phyloP scores from a whole-genome alignment of 2,797 vertebrate species.

The Tinamus major region DNA sequence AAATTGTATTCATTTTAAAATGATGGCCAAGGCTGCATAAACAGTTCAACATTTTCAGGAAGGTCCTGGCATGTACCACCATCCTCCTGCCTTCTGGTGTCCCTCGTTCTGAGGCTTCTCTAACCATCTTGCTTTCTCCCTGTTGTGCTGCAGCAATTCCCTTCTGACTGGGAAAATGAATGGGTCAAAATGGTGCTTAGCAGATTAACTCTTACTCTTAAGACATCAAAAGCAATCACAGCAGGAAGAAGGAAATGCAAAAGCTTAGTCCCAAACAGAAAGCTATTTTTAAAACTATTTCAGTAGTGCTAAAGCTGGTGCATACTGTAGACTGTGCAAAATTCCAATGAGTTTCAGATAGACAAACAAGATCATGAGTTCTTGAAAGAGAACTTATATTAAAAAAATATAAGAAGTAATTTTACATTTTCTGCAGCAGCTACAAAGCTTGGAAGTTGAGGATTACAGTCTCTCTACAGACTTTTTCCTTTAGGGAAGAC shows the following conservation, averaged over 20 bases:
- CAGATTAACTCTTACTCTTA: neutral
- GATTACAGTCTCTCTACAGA: neutral
- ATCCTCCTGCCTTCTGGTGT: neutral
- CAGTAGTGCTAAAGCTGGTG: neutral
- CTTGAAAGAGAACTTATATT: neutral
- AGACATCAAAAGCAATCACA: neutral
- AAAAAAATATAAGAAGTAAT: neutral
- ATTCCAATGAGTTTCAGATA: neutral
- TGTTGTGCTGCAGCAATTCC: neutral
- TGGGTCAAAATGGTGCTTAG: neutral
- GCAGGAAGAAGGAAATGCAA: neutral
- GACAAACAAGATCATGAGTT: neutral
- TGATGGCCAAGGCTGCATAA: neutral
- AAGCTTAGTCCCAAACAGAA: neutral
- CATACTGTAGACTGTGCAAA: neutral
- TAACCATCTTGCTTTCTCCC: neutral
- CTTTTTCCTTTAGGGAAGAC: neutral
- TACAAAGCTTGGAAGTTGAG: neutral
- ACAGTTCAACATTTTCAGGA: neutral
- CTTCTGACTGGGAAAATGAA: neutral
- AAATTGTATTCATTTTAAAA: neutral
- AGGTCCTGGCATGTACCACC: neutral
- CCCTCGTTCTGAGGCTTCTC: neutral
- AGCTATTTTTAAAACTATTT: rapidly evolving
- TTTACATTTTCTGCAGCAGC: constrained; percentile 17